Conservation (phyloP, 2,888 invertebrate genomes). For the Fragum whitleyi region DNA sequence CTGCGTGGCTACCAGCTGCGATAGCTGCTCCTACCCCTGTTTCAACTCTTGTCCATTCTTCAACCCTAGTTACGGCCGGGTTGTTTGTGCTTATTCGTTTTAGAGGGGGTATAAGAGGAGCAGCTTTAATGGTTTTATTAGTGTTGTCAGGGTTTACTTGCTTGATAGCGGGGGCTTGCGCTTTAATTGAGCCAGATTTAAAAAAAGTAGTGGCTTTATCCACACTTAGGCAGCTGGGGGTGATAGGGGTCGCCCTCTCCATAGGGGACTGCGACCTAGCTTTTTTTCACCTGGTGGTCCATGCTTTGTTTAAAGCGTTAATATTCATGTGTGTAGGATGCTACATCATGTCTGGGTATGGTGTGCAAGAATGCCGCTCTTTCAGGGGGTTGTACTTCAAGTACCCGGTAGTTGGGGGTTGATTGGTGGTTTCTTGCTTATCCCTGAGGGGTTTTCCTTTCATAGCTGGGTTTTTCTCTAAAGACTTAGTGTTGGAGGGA, state of each 20-base stretch:
- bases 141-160: conserved; percentile 85
- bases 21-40: conserved; percentile 92
- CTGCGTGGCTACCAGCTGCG: conserved; percentile 90
- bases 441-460: conserved; percentile 78
- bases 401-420: conserved; percentile 70
- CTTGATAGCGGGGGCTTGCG: conserved; percentile 82
- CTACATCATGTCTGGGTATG: conserved; percentile 89
- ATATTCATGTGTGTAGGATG: conserved; percentile 91
- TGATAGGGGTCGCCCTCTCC: conserved; percentile 90
- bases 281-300: conserved; percentile 91
- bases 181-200: conserved; percentile 87
- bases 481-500: conserved; percentile 77
- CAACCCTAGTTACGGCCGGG: conserved; percentile 92
- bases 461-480: conserved; percentile 79
- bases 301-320: conserved; percentile 92
- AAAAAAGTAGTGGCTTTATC: conserved; percentile 93
- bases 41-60: conserved; percentile 92
- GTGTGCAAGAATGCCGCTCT: conserved; percentile 90
- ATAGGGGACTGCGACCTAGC: conserved; percentile 87
- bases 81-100: conserved; percentile 91
- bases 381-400: conserved; percentile 66
- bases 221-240: conserved; percentile 91
- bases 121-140: conserved; percentile 85
- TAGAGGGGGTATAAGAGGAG: conserved; percentile 86
- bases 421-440: conserved; percentile 65